These are phyloP conservation scores for Syritta pipiens DNA, from an alignment of 2,888 invertebrate species.

Conservation along the genomic window DNA sequence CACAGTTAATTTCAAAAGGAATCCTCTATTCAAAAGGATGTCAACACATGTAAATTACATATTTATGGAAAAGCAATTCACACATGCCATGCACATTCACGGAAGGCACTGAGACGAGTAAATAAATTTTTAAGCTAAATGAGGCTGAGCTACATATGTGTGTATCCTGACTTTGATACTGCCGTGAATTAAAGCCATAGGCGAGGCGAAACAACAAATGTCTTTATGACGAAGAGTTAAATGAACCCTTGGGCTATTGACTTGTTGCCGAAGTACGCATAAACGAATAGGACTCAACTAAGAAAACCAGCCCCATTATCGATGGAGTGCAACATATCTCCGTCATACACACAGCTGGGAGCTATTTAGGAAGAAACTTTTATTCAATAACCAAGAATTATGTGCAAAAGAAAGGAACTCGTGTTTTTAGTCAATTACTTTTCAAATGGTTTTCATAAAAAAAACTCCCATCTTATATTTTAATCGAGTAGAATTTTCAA, in stretches of 20 bases:
- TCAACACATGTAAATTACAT: conserved; percentile 61
- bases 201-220: conserved; percentile 41
- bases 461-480: too few species aligned
- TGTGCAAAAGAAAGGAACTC: too few species aligned
- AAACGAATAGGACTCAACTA: conserved; percentile 21
- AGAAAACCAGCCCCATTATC: not conserved
- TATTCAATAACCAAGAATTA: conserved; percentile 49
- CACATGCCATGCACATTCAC: conserved; percentile 45
- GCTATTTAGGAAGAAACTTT: conserved; percentile 11
- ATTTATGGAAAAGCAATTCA: conserved; percentile 67
- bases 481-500: too few species aligned
- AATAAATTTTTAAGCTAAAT: conserved; percentile 54
- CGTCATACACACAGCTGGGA: conserved; percentile 3
- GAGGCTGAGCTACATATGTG: not conserved
- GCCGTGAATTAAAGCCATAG: conserved; percentile 35
- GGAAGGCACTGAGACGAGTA: conserved; percentile 44
- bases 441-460: too few species aligned
- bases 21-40: conserved; percentile 61
- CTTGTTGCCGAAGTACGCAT: conserved; percentile 58
- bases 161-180: not conserved
- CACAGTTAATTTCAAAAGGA: conserved; percentile 65
- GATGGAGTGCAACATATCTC: conserved; percentile 6
- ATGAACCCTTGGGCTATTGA: conserved; percentile 67
- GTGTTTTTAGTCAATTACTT: too few species aligned
- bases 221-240: conserved; percentile 58